phyloP scores from a whole-genome alignment of 2,113 vertebrate genomes.

The Gymnobelideus leadbeateri region DNA sequence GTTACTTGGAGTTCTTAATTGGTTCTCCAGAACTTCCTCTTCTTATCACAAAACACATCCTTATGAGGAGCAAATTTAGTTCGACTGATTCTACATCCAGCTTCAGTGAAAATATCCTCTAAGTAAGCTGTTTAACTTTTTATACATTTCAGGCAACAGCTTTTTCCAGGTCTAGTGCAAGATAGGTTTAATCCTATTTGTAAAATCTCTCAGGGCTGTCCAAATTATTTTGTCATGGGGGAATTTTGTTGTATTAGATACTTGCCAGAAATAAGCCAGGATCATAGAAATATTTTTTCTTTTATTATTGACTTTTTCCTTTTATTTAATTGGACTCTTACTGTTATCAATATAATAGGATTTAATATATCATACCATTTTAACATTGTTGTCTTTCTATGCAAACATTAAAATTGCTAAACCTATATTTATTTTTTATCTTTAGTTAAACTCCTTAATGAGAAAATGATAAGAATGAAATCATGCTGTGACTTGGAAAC shows the following conservation, averaged over 20 bases:
- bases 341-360: slow-evolving; percentile 27
- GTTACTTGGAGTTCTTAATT: slow-evolving; percentile 73
- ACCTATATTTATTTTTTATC: not conserved
- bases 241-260: slow-evolving; percentile 30
- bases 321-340: not conserved
- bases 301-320: not conserved
- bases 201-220: slow-evolving; percentile 7
- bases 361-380: slow-evolving; percentile 24
- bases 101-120: slow-evolving; percentile 34
- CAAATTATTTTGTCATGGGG: slow-evolving; percentile 29
- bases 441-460: not conserved
- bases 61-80: slow-evolving; percentile 34
- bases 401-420: slow-evolving; percentile 26
- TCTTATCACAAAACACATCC: slow-evolving; percentile 59
- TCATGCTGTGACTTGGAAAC: not conserved
- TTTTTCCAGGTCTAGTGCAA: slow-evolving; percentile 8
- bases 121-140: slow-evolving; percentile 3
- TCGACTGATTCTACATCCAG: not conserved
- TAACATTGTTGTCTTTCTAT: slow-evolving; percentile 26
- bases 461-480: not conserved
- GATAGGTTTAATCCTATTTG: slow-evolving; percentile 18
- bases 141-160: slow-evolving; percentile 4
- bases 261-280: slow-evolving; percentile 9
- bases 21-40: slow-evolving; percentile 77
- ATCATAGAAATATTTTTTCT: not conserved